Evolutionary conservation across 2,888 invertebrate genomes (phyloP).

Genomic region (Brachypterus glaber): DNA sequence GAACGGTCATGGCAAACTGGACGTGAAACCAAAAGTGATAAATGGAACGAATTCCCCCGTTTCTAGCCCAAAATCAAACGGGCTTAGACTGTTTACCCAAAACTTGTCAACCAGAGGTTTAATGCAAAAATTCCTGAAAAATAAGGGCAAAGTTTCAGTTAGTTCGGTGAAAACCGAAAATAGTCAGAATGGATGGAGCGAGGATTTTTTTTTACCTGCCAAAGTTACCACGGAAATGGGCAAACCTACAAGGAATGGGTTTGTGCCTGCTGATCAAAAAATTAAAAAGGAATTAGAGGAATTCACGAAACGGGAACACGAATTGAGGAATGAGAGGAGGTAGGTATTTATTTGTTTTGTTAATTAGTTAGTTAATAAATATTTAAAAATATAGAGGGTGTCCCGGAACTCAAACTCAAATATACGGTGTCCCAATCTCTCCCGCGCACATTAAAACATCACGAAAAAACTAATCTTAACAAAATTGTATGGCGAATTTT

Average conservation of each 20-base stretch:
- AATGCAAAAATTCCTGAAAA: slow-evolving; percentile 78
- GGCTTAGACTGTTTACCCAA: slow-evolving; percentile 53
- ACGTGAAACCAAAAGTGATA: slow-evolving; percentile 3
- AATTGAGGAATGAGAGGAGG: slow-evolving; percentile 54
- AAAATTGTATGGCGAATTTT: too few species aligned
- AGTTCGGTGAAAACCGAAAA: slow-evolving; percentile 26
- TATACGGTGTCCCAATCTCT: too few species aligned
- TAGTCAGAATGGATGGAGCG: slow-evolving; percentile 23
- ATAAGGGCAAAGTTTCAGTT: slow-evolving; percentile 56
- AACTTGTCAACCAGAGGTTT: slow-evolving; percentile 53
- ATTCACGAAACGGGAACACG: slow-evolving; percentile 54
- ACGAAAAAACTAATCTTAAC: too few species aligned
- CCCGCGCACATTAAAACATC: too few species aligned
- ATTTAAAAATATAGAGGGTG: too few species aligned
- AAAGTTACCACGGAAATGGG: slow-evolving; percentile 41
- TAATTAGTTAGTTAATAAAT: too few species aligned
- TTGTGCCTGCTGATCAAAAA: slow-evolving; percentile 77
- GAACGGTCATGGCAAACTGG: slow-evolving; percentile 3
- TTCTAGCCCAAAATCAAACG: slow-evolving; percentile 33
- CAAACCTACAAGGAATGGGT: slow-evolving; percentile 62
- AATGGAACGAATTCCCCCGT: slow-evolving; percentile 4
- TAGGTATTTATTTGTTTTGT: not conserved
- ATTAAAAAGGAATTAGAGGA: slow-evolving; percentile 68
- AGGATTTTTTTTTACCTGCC: slow-evolving; percentile 32
- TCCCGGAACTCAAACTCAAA: too few species aligned